Evolutionary conservation across 2,113 vertebrate species (phyloP).

Genomic region (Tupaia chinensis): DNA sequence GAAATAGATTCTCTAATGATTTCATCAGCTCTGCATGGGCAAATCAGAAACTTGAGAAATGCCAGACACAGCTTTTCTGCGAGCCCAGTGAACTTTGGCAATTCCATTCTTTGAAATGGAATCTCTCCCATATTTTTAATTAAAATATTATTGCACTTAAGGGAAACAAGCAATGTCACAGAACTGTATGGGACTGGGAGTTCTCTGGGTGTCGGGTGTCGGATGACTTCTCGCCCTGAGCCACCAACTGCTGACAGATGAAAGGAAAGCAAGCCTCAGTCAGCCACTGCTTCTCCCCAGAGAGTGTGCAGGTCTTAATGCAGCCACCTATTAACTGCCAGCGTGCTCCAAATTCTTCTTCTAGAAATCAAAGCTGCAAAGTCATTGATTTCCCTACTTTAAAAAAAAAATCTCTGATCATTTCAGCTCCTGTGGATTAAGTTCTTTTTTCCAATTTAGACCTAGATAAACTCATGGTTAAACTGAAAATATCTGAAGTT

Average conservation of each 20-base stretch:
- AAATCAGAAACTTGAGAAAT: neutral
- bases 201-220: neutral
- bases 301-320: neutral
- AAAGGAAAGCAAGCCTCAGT: neutral
- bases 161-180: neutral
- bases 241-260: neutral
- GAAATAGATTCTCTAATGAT: neutral
- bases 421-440: neutral
- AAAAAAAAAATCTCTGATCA: neutral
- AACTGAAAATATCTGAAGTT: too few relatives aligned
- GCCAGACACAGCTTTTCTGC: constrained; percentile 49
- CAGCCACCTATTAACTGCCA: neutral
- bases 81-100: constrained; percentile 48
- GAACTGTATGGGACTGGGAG: neutral
- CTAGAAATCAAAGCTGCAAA: constrained; percentile 56
- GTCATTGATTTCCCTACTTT: neutral
- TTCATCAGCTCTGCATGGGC: neutral
- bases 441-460: neutral
- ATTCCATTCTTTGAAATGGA: neutral
- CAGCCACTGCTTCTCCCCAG: neutral
- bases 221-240: neutral
- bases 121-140: constrained; percentile 61
- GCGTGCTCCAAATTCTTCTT: constrained; percentile 29
- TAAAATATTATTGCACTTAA: constrained; percentile 77
- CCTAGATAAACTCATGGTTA: too few relatives aligned